Evolutionary conservation across 2,113 vertebrate genomes (phyloP), one percentile per base, ranked within the genome.

Genomic region (Glareola pratincola): DNA sequence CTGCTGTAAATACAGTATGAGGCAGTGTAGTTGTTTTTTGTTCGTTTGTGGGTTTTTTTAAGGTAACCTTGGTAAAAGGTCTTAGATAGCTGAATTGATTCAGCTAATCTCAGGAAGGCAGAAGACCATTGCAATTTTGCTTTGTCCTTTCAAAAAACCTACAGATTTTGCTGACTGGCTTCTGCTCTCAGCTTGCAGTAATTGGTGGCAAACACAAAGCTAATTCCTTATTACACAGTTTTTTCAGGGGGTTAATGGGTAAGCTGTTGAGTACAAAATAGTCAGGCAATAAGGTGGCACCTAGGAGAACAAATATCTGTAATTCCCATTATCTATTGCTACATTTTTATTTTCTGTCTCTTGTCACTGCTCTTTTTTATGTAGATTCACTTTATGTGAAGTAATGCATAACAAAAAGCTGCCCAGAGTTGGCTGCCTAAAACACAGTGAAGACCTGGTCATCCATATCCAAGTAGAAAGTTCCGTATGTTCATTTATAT

Each of bases 131-230:
- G 54, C 48, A 82, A 27, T 92, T 90, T 78, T 63, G 45, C 51
- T 91, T 62, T 93, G 66, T 94, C 64, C 75, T 95, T 97, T 77
- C 36, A 78, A 43, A 92, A 95, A 85, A 6, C 8, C 9, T 14
- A 26, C 23, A 68, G 50, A 32, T 93, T 96, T 95, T 88, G 75
- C 90, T 92, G 80, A 96, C 78, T 53, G 51, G 27, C 29, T 94
- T 77, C 92, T 95, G 80, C 85, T 96, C 77, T 64, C 80, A 94
- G 69, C 45, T 62, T 69, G 53, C 91, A 74, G 54, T 96, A 96
- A 96, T 90, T 92, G 80, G 80, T 95, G 72, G 91, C 91, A 94
- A 94, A 56, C 51, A 91, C 51, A 56, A 75, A 95, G 82, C 82
- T 96, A 90, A 92, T 91, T 92, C 69, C 63, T 95, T 80, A 89